Conservation (phyloP, 1,140 invertebrate genomes). For the Drosophila burlai region DNA sequence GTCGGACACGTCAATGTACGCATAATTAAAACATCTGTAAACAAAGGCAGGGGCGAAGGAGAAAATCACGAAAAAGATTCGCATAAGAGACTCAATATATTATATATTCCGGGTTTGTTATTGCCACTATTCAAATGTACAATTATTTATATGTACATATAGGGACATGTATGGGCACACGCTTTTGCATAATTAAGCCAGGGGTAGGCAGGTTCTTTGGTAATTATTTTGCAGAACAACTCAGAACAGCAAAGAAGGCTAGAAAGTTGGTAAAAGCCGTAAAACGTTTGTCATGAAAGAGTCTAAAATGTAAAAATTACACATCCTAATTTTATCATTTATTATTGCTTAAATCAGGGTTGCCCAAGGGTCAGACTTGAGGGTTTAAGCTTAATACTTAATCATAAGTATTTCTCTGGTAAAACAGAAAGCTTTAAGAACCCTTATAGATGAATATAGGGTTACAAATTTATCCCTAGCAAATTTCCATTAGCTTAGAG, state of each 20-base stretch:
- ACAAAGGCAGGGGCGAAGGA: conserved; percentile 17
- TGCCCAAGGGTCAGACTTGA: not conserved
- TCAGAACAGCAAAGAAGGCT: not conserved
- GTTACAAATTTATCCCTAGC: not conserved
- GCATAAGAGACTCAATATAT: conserved; percentile 12
- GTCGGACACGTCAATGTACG: conserved; percentile 52
- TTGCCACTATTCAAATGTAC: conserved; percentile 9
- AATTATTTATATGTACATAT: not conserved
- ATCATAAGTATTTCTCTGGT: too few species aligned
- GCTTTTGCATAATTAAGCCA: conserved; percentile 1
- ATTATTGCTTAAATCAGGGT: not conserved
- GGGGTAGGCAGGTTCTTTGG: not conserved
- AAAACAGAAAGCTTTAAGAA: too few species aligned
- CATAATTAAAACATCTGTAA: conserved; percentile 48
- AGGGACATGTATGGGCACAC: not conserved
- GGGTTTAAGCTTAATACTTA: too few species aligned
- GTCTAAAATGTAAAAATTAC: too few species aligned
- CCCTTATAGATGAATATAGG: too few species aligned
- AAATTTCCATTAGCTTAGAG: not conserved
- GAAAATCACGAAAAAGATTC: conserved; percentile 16
- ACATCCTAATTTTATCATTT: not conserved
- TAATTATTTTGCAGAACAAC: not conserved
- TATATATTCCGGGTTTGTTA: conserved; percentile 32
- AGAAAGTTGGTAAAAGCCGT: not conserved
- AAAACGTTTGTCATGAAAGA: not conserved